Evolutionary conservation across 2,113 vertebrate genomes (phyloP), one percentile per base, ranked within the genome.

Genomic region (Heterocephalus glaber): DNA sequence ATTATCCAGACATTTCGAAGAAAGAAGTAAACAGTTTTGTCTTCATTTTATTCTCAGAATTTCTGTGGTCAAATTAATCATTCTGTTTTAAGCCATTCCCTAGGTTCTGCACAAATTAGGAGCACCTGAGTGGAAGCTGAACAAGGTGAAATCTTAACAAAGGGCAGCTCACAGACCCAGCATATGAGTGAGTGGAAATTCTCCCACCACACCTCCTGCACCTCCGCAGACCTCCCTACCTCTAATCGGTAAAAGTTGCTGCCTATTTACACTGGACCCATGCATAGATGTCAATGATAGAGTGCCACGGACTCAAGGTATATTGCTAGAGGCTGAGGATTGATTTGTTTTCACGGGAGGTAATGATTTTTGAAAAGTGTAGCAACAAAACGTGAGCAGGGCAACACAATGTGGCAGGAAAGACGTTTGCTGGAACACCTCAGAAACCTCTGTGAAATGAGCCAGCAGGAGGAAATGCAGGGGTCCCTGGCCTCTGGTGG

Each of bases 51-150:
- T 44, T 13, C 61, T 66, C 65, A 58, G 94, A 95, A 97, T 93
- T 94, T 76, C 33, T 41, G 17, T 77, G 52, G 16, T 97, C 89
- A 96, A 96, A 98, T 98, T 98, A 98, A 98, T 93, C 94, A 89
- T 89, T 87, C 88, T 96, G 33, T 97, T 88, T 96, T 92, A 96
- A 98, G 52, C 58, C 94, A 89, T 94, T 98, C 97, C 95, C 96
- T 81, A 97, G 96, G 80, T 85, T 89, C 94, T 47, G 85, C 61
- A 94, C 76, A 92, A 97, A 96, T 95, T 92, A 95, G 85, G 49
- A 97, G 26, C 97, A 88, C 95, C 93, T 97, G 96, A 96, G 47
- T 92, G 56, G 92, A 97, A 97, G 98, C 97, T 96, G 97, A 97
- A 97, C 90, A 97, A 89, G 68, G 60, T 90, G 83, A 95, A 84